Conservation (phyloP, 2,113 vertebrate genomes). For the Speoplatyrhinus poulsoni region DNA sequence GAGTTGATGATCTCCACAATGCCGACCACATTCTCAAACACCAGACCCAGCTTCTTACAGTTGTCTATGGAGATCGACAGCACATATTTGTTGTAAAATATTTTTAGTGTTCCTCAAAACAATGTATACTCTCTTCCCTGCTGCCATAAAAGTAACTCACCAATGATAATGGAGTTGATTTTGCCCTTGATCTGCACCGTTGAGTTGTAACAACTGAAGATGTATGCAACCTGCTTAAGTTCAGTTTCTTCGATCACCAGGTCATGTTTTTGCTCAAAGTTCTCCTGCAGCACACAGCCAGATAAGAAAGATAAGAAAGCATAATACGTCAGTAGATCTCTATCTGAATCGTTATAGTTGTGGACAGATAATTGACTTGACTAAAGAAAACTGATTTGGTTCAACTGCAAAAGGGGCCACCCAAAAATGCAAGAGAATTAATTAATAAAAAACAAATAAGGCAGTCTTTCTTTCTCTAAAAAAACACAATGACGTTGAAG, state of each 20-base stretch:
- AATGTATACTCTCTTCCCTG: neutral
- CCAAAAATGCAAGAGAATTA: too few relatives aligned
- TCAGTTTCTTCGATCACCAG: slow-evolving; percentile 91
- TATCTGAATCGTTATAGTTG: neutral
- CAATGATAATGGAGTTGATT: slow-evolving; percentile 95
- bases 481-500: too few relatives aligned
- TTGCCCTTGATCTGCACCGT: slow-evolving; percentile 95
- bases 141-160: slow-evolving; percentile 71
- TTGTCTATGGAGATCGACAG: slow-evolving; percentile 80
- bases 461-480: too few relatives aligned
- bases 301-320: neutral
- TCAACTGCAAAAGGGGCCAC: too few relatives aligned
- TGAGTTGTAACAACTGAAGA: slow-evolving; percentile 89
- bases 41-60: slow-evolving; percentile 94
- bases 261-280: slow-evolving; percentile 89
- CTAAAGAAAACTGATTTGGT: neutral
- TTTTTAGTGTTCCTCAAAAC: neutral
- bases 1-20: slow-evolving; percentile 98
- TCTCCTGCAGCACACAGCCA: slow-evolving; percentile 79
- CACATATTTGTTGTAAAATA: neutral
- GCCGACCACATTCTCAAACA: slow-evolving; percentile 95
- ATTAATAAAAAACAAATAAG: too few relatives aligned
- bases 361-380: neutral
- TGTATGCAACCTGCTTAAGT: slow-evolving; percentile 93
- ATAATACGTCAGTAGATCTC: neutral